These are phyloP conservation scores for Troides oblongomaculatus DNA, from an alignment of 2,888 invertebrate genomes.

Conservation along the genomic window DNA sequence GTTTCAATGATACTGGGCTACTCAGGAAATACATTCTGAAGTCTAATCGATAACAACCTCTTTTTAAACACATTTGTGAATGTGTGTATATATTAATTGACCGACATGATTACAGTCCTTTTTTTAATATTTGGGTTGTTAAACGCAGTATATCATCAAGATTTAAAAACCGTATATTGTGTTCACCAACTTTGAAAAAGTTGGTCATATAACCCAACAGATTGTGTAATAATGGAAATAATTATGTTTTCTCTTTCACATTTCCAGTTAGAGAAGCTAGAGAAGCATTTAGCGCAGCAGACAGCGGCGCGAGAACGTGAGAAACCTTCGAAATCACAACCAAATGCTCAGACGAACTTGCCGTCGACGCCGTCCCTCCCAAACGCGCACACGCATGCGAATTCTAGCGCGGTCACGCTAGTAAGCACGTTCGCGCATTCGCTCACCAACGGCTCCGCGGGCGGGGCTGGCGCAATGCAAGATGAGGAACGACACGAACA, in stretches of 20 bases:
- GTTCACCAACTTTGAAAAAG: too few species aligned
- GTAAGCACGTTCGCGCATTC: constrained; percentile 29
- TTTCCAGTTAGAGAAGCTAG: constrained; percentile 64
- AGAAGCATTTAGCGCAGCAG: constrained; percentile 53
- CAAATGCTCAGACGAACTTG: constrained; percentile 25
- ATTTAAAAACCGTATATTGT: too few species aligned
- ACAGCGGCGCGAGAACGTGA: constrained; percentile 43
- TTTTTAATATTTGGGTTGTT: too few species aligned
- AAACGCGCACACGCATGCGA: constrained; percentile 34
- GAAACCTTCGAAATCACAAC: constrained; percentile 31
- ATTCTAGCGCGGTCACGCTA: constrained; percentile 19
- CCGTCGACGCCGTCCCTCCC: constrained; percentile 23
- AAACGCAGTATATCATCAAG: too few species aligned
- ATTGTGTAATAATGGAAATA: too few species aligned
- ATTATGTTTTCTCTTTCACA: background rate
- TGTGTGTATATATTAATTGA: too few species aligned
- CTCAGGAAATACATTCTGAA: too few species aligned
- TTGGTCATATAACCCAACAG: too few species aligned
- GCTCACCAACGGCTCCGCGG: constrained; percentile 38
- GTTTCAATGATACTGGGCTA: too few species aligned
- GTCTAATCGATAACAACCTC: too few species aligned
- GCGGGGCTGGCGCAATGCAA: constrained; percentile 38
- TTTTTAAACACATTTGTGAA: too few species aligned
- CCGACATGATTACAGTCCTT: too few species aligned
- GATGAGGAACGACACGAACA: constrained; percentile 46